Conservation (phyloP, 2,888 invertebrate species). For the Phaonia tiefii region DNA sequence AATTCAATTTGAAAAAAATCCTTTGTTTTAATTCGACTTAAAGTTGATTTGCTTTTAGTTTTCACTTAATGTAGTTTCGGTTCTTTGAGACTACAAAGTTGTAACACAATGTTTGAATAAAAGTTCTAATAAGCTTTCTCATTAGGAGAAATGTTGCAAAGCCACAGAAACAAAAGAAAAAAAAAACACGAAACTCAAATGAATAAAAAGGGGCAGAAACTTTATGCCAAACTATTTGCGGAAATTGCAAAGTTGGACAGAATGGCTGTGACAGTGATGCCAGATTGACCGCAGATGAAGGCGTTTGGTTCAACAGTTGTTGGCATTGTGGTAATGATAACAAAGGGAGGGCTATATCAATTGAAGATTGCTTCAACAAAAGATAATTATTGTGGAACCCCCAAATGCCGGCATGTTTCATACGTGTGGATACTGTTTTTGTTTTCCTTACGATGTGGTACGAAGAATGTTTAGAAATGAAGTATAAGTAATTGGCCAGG, state of each 20-base stretch:
- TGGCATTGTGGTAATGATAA: slow-evolving; percentile 18
- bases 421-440: too few relatives aligned
- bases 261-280: slow-evolving; percentile 40
- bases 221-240: slow-evolving; percentile 52
- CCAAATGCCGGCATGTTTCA: too few relatives aligned
- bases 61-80: not conserved
- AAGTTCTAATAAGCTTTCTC: slow-evolving; percentile 64
- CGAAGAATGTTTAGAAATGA: too few relatives aligned
- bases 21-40: slow-evolving; percentile 28
- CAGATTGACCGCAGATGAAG: not conserved
- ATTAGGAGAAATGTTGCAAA: slow-evolving; percentile 56
- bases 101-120: slow-evolving; percentile 31
- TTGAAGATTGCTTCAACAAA: too few relatives aligned
- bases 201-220: too few relatives aligned
- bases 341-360: too few relatives aligned
- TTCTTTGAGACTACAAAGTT: not conserved
- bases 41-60: slow-evolving; percentile 4
- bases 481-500: too few relatives aligned
- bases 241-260: slow-evolving; percentile 57
- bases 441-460: too few relatives aligned
- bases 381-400: too few relatives aligned
- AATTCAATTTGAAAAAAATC: slow-evolving; percentile 18
- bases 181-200: slow-evolving; percentile 32
- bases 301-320: not conserved
- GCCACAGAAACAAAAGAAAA: slow-evolving; percentile 22